Conservation (phyloP, 2,113 vertebrate species). For the Origma solitaria region DNA sequence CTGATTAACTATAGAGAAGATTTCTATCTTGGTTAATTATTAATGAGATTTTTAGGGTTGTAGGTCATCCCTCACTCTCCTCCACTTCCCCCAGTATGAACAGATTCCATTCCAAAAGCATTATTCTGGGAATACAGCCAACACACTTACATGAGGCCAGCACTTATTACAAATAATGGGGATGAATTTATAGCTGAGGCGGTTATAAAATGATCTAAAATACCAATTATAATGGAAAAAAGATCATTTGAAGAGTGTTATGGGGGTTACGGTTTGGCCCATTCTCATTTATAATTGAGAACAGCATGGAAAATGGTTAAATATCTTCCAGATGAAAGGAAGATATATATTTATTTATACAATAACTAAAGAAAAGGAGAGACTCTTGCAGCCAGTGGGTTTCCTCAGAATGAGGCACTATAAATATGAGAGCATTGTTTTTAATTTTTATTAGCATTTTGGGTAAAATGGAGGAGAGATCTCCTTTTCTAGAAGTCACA, state of each 20-base stretch:
- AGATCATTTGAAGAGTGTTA: neutral
- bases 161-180: slow-evolving; percentile 46
- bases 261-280: neutral
- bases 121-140: slow-evolving; percentile 54
- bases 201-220: slow-evolving; percentile 29
- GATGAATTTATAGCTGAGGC: slow-evolving; percentile 38
- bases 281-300: slow-evolving; percentile 27
- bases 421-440: neutral
- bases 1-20: neutral
- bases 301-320: neutral
- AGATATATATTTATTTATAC: neutral
- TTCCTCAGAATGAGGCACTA: neutral
- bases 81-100: neutral
- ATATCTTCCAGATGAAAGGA: neutral
- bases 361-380: neutral
- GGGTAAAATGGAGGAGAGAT: neutral
- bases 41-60: neutral
- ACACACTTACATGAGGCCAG: neutral
- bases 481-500: neutral
- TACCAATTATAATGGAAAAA: slow-evolving; percentile 47
- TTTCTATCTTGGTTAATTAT: neutral
- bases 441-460: neutral
- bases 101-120: slow-evolving; percentile 14
- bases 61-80: neutral
- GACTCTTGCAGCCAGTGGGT: neutral